Evolutionary conservation across 2,888 invertebrate species (phyloP).

Genomic region (Dynastes hyllus): DNA sequence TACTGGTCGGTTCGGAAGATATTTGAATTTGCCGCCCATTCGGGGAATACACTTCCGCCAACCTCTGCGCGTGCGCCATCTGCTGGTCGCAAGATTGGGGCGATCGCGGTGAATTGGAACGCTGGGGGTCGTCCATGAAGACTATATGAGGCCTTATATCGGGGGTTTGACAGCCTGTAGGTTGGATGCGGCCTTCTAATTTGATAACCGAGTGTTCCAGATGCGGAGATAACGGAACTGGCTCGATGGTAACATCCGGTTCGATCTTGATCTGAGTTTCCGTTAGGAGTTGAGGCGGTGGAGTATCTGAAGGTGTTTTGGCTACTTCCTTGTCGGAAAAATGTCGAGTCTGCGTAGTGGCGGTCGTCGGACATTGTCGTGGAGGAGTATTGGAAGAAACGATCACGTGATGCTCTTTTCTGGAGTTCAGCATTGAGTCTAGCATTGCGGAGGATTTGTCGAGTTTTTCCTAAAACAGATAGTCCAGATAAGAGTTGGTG

Average conservation of each 20-base stretch:
- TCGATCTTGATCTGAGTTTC: constrained; percentile 58
- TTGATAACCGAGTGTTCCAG: constrained; percentile 49
- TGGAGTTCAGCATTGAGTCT: constrained; percentile 74
- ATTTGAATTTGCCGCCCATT: constrained; percentile 39
- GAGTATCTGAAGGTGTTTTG: constrained; percentile 1
- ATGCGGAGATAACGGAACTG: constrained; percentile 40
- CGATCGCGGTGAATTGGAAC: constrained; percentile 44
- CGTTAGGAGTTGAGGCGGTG: constrained; percentile 50
- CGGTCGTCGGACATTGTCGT: not conserved
- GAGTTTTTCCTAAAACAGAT: constrained; percentile 75
- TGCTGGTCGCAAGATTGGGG: not conserved
- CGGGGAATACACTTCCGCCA: constrained; percentile 24
- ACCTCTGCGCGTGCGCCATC: constrained; percentile 51
- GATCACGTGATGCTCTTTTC: constrained; percentile 35
- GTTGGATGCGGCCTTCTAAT: not conserved
- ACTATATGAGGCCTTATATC: constrained; percentile 26
- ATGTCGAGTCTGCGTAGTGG: constrained; percentile 4
- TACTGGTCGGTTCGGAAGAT: not conserved
- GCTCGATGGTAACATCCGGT: constrained; percentile 58
- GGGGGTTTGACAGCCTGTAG: not conserved
- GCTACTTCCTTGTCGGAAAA: constrained; percentile 62
- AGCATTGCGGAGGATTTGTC: constrained; percentile 75
- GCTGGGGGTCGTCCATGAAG: constrained; percentile 1
- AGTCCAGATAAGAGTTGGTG: constrained; percentile 43
- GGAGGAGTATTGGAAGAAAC: constrained; percentile 14